Evolutionary conservation across 2,888 invertebrate species (phyloP), one percentile per base, ranked within the genome.

Genomic region (Spilarctia lutea): DNA sequence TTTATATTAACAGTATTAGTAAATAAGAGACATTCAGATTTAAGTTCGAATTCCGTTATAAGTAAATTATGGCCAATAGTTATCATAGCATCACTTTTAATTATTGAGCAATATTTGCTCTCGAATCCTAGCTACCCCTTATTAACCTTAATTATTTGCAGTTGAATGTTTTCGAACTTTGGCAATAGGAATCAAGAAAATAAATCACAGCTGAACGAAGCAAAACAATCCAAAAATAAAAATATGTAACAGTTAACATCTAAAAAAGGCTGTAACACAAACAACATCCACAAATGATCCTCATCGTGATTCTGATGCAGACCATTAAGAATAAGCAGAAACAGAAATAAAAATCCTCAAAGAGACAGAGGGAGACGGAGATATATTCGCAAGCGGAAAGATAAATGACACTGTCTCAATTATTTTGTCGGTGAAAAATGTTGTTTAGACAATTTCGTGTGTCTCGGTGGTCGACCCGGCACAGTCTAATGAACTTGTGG

Each of bases 361-460:
- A 83, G 75, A 80, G 56, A 66, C 20, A 67, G 73, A 81, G 75
- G 76, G 67, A 73, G 75, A 78, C 48, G 71, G 45, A 75, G 20
- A 75, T 71, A 76, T 72, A 70, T 81, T 78, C 35, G 72, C 68
- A 76, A 79, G 78, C 60, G 76, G 69, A 75, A 85, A 85, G 84
- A 84, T 85, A 80, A 84, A 84, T 82, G 81, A 74, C 70, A 52
- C 77, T 67, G 81, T 68, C 83, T 77, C 79, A 84, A 83, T 84
- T 79, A 79, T 82, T 84, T 84, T 77, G 76, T 72, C 77, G 71
- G 60, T 65, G 70, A 76, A 35, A 73, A 72, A 77, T 67, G 79
- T 82, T 74, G 77, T 84, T 83, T 75, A 18, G 73, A 42, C 66
- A 75, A 72, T 78, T 82, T 75, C 33, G 33, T 74, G 33, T 75